Evolutionary conservation across 2,888 invertebrate species (phyloP).

Genomic region (Drosophila mimica): DNA sequence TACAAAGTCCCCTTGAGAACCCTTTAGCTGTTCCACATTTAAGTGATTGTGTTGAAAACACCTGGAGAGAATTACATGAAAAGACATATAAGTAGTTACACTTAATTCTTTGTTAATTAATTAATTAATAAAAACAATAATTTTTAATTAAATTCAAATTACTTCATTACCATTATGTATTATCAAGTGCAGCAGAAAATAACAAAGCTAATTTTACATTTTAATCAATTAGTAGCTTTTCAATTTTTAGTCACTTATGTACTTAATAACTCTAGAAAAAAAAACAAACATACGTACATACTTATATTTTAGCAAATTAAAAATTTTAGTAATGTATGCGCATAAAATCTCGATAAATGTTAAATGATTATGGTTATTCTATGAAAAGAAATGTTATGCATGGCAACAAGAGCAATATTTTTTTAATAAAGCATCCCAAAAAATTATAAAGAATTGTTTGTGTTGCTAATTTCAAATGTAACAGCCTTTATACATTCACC

Average conservation of each 20-base stretch:
- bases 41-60: conserved; percentile 80
- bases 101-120: conserved; percentile 57
- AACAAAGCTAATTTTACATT: conserved; percentile 42
- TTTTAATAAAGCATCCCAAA: conserved; percentile 71
- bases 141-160: conserved; percentile 45
- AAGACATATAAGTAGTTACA: conserved; percentile 73
- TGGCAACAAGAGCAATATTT: conserved; percentile 78
- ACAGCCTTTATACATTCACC: not conserved
- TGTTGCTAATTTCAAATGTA: conserved; percentile 1
- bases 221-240: conserved; percentile 47
- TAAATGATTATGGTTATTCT: conserved; percentile 63
- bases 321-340: conserved; percentile 47
- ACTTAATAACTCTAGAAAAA: conserved; percentile 29
- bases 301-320: conserved; percentile 47
- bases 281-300: conserved; percentile 3
- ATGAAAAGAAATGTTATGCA: conserved; percentile 69
- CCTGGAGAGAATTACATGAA: conserved; percentile 75
- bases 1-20: conserved; percentile 46
- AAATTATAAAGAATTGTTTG: not conserved
- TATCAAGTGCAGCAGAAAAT: conserved; percentile 42
- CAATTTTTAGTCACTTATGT: conserved; percentile 41
- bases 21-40: conserved; percentile 68
- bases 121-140: conserved; percentile 44
- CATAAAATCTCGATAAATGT: conserved; percentile 63
- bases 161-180: conserved; percentile 73